Conservation (phyloP, 1,140 invertebrate genomes). For the Drosophila sp. region DNA sequence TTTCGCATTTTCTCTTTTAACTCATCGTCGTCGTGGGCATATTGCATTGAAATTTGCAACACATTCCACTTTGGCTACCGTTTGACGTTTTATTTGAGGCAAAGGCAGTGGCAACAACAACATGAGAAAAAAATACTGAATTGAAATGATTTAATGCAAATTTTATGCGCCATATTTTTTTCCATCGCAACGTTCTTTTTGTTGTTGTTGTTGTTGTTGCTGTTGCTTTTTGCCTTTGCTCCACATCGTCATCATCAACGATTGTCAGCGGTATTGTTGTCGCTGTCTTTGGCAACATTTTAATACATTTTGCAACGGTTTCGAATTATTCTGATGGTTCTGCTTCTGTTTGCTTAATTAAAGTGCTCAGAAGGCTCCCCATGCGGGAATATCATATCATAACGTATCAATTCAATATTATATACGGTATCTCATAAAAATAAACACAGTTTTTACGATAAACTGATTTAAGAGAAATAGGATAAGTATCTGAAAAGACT, state of each 20-base stretch:
- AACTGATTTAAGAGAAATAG: too few species aligned
- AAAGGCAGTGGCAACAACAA: constrained; percentile 26
- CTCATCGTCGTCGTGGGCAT: constrained; percentile 47
- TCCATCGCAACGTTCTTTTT: constrained; percentile 27
- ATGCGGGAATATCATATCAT: neutral
- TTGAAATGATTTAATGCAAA: constrained; percentile 78
- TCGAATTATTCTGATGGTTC: constrained; percentile 42
- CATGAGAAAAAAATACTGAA: constrained; percentile 29
- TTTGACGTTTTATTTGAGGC: constrained; percentile 66
- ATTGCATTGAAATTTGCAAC: constrained; percentile 80
- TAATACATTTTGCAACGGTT: constrained; percentile 64
- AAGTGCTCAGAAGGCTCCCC: constrained; percentile 20
- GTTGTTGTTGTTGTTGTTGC: constrained; percentile 3
- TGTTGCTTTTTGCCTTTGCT: constrained; percentile 26
- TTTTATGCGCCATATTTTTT: constrained; percentile 77
- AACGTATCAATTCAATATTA: neutral
- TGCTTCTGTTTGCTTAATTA: constrained; percentile 35
- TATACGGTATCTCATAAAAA: neutral
- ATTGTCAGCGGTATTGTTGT: constrained; percentile 39
- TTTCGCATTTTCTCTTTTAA: constrained; percentile 48
- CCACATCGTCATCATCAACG: constrained; percentile 50
- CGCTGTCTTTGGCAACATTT: constrained; percentile 50
- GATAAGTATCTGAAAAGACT: too few species aligned
- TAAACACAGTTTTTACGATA: too few species aligned
- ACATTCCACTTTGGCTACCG: constrained; percentile 76